Percentiles rank a stretch among this genome's conserved stretches.
Conservation (phyloP, 2,888 invertebrate genomes). For the Trissolcus japonicus region DNA sequence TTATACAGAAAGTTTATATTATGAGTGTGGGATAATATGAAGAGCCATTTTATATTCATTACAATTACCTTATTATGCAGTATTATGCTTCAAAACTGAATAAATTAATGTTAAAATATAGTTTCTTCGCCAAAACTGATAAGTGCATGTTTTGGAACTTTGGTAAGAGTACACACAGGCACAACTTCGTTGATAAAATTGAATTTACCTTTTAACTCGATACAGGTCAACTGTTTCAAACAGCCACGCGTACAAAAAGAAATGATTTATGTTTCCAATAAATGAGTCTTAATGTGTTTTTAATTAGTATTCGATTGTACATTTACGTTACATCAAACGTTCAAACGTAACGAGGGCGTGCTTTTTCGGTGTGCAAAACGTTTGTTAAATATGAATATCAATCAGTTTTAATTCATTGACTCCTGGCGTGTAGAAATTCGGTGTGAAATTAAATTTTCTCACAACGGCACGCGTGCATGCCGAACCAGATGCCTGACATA, state of each 20-base stretch:
- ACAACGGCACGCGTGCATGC: constrained; percentile 42
- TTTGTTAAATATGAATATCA: not conserved
- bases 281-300: too few species aligned
- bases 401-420: too few species aligned
- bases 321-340: not conserved
- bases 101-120: constrained; percentile 6
- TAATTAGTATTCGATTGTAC: too few species aligned
- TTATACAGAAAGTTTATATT: constrained; percentile 17
- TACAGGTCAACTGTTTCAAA: too few species aligned
- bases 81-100: constrained; percentile 5
- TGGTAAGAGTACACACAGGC: too few species aligned
- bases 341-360: not conserved
- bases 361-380: not conserved
- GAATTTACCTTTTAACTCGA: too few species aligned
- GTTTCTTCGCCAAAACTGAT: too few species aligned
- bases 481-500: constrained; percentile 38
- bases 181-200: too few species aligned
- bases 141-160: too few species aligned
- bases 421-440: not conserved
- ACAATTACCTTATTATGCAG: constrained; percentile 22
- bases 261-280: too few species aligned
- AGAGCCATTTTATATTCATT: constrained; percentile 8
- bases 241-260: too few species aligned
- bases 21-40: not conserved
- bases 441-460: constrained; percentile 47